These are phyloP conservation scores for Eremobia ochroleuca DNA, from an alignment of 2,888 invertebrate genomes.

Conservation along the genomic window DNA sequence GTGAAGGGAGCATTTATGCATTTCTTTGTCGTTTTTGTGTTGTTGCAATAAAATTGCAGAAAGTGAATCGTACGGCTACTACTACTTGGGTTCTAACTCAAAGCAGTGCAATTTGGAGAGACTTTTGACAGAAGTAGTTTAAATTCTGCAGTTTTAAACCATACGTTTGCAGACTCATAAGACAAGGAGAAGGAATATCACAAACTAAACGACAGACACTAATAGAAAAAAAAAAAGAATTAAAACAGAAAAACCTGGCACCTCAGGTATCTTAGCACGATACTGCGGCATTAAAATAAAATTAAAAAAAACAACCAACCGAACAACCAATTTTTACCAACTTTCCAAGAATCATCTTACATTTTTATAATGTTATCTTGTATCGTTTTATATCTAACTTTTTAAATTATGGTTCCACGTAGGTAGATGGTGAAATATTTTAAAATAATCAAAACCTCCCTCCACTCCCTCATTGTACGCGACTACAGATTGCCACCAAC, in stretches of 20 bases:
- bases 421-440: not conserved
- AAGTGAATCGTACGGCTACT: too few species aligned
- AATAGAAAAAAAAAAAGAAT: too few species aligned
- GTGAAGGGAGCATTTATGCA: not conserved
- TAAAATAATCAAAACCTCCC: slow-evolving; percentile 17
- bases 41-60: not conserved
- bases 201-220: too few species aligned
- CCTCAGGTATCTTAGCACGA: too few species aligned
- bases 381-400: not conserved
- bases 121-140: not conserved
- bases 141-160: not conserved
- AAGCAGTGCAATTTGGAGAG: not conserved
- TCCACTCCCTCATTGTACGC: slow-evolving; percentile 11
- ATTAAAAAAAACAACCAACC: not conserved
- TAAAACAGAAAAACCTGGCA: too few species aligned
- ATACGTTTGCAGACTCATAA: not conserved
- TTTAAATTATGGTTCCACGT: not conserved
- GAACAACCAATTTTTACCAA: not conserved
- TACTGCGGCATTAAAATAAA: too few species aligned
- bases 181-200: not conserved
- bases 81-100: not conserved
- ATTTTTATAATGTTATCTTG: too few species aligned
- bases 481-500: slow-evolving; percentile 58
- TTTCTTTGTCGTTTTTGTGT: not conserved
- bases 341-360: too few species aligned